Base-by-base conservation (phyloP, 2,888 invertebrate species). In the Phengaris alcon region DNA sequence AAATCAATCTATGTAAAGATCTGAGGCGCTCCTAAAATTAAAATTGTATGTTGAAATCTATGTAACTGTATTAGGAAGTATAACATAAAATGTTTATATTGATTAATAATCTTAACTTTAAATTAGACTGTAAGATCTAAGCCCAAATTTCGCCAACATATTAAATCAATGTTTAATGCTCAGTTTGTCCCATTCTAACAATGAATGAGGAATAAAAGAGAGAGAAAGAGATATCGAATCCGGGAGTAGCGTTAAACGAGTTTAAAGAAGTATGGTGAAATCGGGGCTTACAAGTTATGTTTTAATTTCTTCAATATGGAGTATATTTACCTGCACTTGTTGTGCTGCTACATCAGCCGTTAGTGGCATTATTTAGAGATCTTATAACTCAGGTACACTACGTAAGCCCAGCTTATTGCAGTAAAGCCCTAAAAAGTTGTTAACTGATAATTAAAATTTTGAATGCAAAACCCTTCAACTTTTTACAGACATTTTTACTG, bases 291-390 rank as follows among this genome's bases (percentile, higher is more conserved):
- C 35, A 44, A 13, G 6, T 9, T 15, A 54, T 8, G 9, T 54
- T 7, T 46, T 35, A 35, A 3, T 73, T 10, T 52, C 54, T 54
- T 12, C 54, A 13, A 15, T 22, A 59, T n/a, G 46, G 6, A 22
- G 6, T 2, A 9, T 52, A 59, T 76, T 76, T 79, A 91, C 93
- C 86, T 93, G 93, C 78, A 96, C 95, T 90, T 96, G 96, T 81
- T 95, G 95, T 2, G 96, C 96, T 74, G 96, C 96, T 68, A 95
- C 95, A 88, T 97, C 97, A 80, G 96, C 96, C 74, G 96, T 96
- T 80, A 97, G 95, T 13, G 97, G 96, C 97, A 97, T 70, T 97
- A 82, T 79, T 90, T 76, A 75, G 22, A 64, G 51, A 54, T 74
- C n/a, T 69, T 77, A 44, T 68, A 73, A 82, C 88, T 91, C 77